Percentiles rank a stretch among this genome's conserved stretches.
These are phyloP conservation scores for Venusia cambrica DNA, from an alignment of 2,888 invertebrate species.

Conservation along the genomic window DNA sequence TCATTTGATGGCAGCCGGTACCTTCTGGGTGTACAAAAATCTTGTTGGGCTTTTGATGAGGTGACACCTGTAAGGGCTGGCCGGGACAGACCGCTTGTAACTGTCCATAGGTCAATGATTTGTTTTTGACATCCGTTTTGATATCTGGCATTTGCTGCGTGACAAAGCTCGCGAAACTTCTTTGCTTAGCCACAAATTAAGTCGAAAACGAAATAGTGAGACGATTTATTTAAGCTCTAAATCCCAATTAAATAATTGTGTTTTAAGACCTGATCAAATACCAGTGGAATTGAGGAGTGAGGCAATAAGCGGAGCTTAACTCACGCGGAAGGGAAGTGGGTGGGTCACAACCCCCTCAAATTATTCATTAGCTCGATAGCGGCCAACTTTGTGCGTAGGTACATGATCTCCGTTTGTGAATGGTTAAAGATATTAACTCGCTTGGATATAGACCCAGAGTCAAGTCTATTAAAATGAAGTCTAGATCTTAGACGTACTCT, in stretches of 20 bases:
- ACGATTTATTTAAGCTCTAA: slow-evolving; percentile 16
- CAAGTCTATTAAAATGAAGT: no score
- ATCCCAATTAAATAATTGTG: slow-evolving; percentile 28
- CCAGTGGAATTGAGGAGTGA: slow-evolving; percentile 22
- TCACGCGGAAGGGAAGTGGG: slow-evolving; percentile 27
- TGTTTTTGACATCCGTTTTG: no score
- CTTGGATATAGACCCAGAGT: slow-evolving; percentile 11
- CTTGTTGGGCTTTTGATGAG: no score
- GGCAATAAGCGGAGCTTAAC: slow-evolving; percentile 32
- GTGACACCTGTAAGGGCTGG: no score
- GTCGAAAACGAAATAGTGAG: no score
- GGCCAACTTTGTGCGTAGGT: slow-evolving; percentile 38
- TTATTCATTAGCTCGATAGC: slow-evolving; percentile 44
- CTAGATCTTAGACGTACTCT: no score
- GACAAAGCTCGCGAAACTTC: slow-evolving; percentile 13
- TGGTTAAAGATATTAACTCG: slow-evolving; percentile 36
- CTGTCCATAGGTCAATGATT: no score
- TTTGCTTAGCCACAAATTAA: no score
- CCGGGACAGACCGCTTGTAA: no score
- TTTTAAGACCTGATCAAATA: slow-evolving; percentile 30
- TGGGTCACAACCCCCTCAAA: slow-evolving; percentile 30
- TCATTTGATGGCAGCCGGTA: no score
- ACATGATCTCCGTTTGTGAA: slow-evolving; percentile 36
- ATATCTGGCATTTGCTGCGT: no score
- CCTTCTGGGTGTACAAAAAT: no score